Percentiles rank a stretch among this genome's conserved stretches.
phyloP scores from a whole-genome alignment of 1,140 invertebrate species.

The Macrobrachium nipponense region DNA sequence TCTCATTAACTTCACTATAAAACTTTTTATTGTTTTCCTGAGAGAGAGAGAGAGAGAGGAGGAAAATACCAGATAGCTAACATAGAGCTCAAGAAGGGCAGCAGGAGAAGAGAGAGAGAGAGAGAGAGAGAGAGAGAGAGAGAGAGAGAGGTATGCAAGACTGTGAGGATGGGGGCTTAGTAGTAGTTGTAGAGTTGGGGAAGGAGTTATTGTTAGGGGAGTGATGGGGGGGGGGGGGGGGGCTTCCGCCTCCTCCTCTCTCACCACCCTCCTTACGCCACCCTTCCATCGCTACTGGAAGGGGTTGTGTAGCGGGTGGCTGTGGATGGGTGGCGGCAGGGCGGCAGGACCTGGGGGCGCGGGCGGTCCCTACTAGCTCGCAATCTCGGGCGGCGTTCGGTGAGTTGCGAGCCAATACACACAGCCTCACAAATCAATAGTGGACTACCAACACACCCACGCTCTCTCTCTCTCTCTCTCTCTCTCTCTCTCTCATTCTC shows the following conservation, averaged over 20 bases:
- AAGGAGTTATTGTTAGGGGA: not conserved
- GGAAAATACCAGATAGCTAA: not conserved
- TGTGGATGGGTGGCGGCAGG: not conserved
- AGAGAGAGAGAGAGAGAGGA: conserved; percentile 10
- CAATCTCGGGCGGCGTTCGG: too few relatives aligned
- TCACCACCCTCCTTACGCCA: not conserved
- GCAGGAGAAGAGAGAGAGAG: not conserved
- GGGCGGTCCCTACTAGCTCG: not conserved
- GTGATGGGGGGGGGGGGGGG: not conserved
- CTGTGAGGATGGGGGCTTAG: not conserved
- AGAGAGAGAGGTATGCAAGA: not conserved
- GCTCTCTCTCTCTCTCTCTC: conserved; percentile 16
- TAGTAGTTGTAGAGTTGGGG: not conserved
- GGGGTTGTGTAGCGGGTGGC: not conserved
- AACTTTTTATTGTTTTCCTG: not conserved
- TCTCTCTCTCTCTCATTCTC: not conserved
- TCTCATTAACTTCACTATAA: not conserved
- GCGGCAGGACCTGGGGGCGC: not conserved
- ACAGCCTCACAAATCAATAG: not conserved
- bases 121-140: not conserved
- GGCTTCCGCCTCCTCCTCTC: not conserved
- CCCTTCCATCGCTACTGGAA: conserved; percentile 1
- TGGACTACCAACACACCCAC: not conserved
- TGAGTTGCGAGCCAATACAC: too few relatives aligned
- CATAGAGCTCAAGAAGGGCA: not conserved